Base-by-base conservation (phyloP, 2,797 vertebrate genomes). In the Coilia nasus region DNA sequence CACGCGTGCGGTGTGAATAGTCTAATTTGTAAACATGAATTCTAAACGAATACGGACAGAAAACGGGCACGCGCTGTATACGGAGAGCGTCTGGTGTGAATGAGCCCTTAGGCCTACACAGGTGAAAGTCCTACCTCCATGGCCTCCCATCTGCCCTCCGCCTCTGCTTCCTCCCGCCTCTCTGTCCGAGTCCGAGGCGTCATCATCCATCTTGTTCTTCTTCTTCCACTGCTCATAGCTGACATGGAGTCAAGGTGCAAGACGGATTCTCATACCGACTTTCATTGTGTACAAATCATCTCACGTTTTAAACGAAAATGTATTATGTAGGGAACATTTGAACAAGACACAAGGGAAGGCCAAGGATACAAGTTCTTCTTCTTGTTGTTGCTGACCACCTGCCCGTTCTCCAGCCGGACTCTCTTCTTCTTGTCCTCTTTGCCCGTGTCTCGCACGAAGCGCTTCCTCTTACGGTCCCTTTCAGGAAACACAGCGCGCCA, bases 221-320 rank as follows among this genome's bases (percentile, higher is more conserved):
- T 98, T 98, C 93, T 98, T 99, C 98, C 98, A 99, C 83, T 99
- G 98, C 80, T 98, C 97, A 5, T 99, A 99, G 91, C 98, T 99
- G 92, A 80, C 41, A 31, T 14, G 35, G 11, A 71, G 91, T 96
- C 87, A 96, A 95, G 92, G 91, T 90, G 90, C 87, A 82, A 67
- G 85, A 46, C 9, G 14, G 25, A 17, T 17, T 21, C 54, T 50
- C 50, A 82, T 0, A 5, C 35, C 5, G 35, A 41, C 35, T 41
- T 41, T 41, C 2, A 2, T 5, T 41, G 35, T n/a, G 35, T 41
- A 41, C 35, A 41, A 41, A 41, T 41, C 35, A 41, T 41, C 35
- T 41, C 35, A 41, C 5, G 5, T 41, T 41, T 41, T 41, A 2
- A 41, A 41, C 35, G 35, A 5, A 41, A 2, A 41, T 41, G 35